Base-by-base conservation (phyloP, 2,888 invertebrate genomes). In the Arctia plantaginis region DNA sequence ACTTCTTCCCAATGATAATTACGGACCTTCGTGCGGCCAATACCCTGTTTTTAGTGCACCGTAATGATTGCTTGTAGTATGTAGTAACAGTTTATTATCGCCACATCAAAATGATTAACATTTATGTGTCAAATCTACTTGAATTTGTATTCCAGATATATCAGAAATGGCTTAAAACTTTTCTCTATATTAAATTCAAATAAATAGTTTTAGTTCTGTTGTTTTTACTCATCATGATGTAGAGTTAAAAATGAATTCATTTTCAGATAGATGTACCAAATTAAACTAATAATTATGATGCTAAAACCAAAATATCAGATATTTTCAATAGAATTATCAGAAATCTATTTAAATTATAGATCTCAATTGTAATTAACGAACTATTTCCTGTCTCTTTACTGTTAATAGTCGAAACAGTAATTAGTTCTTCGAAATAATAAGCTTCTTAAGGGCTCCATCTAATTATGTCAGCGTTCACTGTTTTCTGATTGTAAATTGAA, bases 1-100 rank as follows among this genome's bases (percentile, higher is more conserved):
- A 89, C 82, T 85, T 86, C 87, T 89, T 87, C 87, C 87, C 85
- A 90, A 90, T 89, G 88, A 86, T 86, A 85, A 85, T 86, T 85
- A 86, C 82, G 82, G 87, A 83, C 82, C 86, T 88, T 84, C 85
- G 78, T 76, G 78, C 71, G 76, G 69, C 75, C 79, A 72, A 83
- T 78, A 77, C 79, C 74, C 65, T 80, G 76, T 85, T 74, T 82
- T 84, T 85, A 83, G 77, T 78, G 77, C 76, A 76, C 79, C 66
- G 81, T 80, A 84, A 85, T 84, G 68, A 82, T 77, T 76, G 75
- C 74, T 66, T 80, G 69, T 70, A 77, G 75, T 72, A 39, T 69
- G 73, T 62, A 62, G 67, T 66, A 77, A 77, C 72, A 70, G 74
- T 73, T 74, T 81, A 83, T 83, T 83, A 77, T 39, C 65, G 35